A percentile compares a stretch with the other conserved stretches of the same genome.
phyloP scores from a whole-genome alignment of 2,888 invertebrate species.

The Tetanocera ferruginea region DNA sequence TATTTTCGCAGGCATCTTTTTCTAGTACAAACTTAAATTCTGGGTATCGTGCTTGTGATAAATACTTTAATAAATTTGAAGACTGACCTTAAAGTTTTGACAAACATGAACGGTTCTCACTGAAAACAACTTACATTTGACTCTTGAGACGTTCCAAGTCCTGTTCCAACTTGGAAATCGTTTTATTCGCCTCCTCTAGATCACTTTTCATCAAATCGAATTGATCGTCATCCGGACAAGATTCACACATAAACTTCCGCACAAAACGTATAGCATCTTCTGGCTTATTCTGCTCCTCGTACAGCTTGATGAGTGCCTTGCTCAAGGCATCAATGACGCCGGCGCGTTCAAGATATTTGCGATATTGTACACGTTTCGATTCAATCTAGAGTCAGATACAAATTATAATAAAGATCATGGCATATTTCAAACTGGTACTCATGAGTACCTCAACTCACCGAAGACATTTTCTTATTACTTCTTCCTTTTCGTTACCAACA shows the following conservation, averaged over 20 bases:
- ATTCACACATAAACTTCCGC: slow-evolving; percentile 67
- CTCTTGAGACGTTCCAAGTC: slow-evolving; percentile 64
- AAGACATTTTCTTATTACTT: slow-evolving; percentile 57
- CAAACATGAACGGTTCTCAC: background rate
- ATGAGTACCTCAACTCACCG: slow-evolving; percentile 56
- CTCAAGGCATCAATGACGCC: slow-evolving; percentile 69
- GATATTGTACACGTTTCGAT: slow-evolving; percentile 69
- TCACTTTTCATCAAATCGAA: slow-evolving; percentile 65
- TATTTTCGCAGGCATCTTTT: too few species aligned
- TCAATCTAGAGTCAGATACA: slow-evolving; percentile 58
- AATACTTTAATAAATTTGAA: too few species aligned
- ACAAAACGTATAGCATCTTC: slow-evolving; percentile 69
- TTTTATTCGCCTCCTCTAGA: slow-evolving; percentile 61
- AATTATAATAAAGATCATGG: background rate
- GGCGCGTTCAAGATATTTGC: slow-evolving; percentile 68
- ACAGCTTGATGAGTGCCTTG: slow-evolving; percentile 67
- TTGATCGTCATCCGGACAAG: slow-evolving; percentile 67
- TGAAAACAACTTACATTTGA: slow-evolving; percentile 61
- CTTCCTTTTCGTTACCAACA: background rate
- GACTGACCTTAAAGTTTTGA: too few species aligned
- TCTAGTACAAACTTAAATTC: too few species aligned
- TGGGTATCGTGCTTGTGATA: too few species aligned
- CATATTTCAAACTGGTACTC: too few species aligned
- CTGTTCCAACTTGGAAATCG: slow-evolving; percentile 62
- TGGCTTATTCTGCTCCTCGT: slow-evolving; percentile 69